These are phyloP conservation scores for Cataglyphis rosenhaueri DNA, from an alignment of 2,888 invertebrate genomes.

Conservation along the genomic window DNA sequence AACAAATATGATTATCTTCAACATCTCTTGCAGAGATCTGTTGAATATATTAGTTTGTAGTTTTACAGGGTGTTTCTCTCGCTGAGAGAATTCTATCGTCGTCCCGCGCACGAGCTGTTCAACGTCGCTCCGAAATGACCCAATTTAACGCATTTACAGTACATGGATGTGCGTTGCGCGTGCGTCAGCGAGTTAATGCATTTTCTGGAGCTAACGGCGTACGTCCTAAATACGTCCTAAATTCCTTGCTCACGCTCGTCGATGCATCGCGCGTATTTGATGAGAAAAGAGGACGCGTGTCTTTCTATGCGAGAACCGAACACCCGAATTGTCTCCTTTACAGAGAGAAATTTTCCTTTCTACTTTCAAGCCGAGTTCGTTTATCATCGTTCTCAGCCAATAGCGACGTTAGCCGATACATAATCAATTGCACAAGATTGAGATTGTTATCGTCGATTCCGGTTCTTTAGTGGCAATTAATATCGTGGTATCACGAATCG, in stretches of 20 bases:
- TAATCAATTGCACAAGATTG: constrained; percentile 2
- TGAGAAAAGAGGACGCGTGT: constrained; percentile 11
- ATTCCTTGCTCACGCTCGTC: neutral
- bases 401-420: neutral
- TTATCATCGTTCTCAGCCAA: neutral
- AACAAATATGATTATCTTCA: neutral
- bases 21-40: neutral
- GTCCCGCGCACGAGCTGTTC: constrained; percentile 31
- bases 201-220: constrained; percentile 43
- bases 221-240: constrained; percentile 35
- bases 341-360: constrained; percentile 16
- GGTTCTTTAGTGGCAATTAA: constrained; percentile 12
- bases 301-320: constrained; percentile 1
- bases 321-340: neutral
- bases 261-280: neutral
- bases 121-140: constrained; percentile 40
- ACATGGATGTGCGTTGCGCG: constrained; percentile 38
- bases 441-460: neutral
- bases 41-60: neutral
- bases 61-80: neutral
- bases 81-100: neutral
- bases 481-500: neutral
- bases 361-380: neutral
- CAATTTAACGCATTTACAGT: constrained; percentile 45
- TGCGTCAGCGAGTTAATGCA: constrained; percentile 48